phyloP scores from a whole-genome alignment of 2,797 vertebrate genomes.

The Eutrigla gurnardus region DNA sequence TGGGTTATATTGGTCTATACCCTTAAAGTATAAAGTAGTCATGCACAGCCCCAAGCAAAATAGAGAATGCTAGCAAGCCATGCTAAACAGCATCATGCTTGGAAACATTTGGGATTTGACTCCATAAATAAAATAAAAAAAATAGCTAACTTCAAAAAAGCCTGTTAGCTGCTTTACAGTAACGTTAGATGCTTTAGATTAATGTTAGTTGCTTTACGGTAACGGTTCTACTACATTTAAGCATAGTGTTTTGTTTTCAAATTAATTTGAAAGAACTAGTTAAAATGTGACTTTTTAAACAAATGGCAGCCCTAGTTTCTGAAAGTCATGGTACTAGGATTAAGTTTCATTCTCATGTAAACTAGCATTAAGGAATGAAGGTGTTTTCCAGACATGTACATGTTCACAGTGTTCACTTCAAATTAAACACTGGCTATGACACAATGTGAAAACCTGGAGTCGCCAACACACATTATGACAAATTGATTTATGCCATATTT shows the following conservation, averaged over 20 bases:
- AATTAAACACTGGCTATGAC: constrained; percentile 49
- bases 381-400: constrained; percentile 42
- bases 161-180: neutral
- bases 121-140: neutral
- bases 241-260: neutral
- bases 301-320: neutral
- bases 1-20: too few species aligned
- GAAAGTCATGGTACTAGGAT: neutral
- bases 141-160: too few species aligned
- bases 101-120: neutral
- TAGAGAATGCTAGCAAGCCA: too few species aligned
- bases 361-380: neutral
- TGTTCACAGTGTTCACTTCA: constrained; percentile 34
- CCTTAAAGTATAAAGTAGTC: too few species aligned
- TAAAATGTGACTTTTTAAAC: neutral
- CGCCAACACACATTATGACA: constrained; percentile 23
- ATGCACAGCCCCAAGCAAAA: too few species aligned
- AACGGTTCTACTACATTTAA: neutral
- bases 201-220: neutral
- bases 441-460: constrained; percentile 47
- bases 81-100: too few species aligned
- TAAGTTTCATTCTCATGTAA: neutral
- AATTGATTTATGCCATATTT: constrained; percentile 58
- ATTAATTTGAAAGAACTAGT: neutral
- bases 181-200: neutral